phyloP scores from a whole-genome alignment of 2,888 invertebrate genomes.

The Drosophila infuscata region DNA sequence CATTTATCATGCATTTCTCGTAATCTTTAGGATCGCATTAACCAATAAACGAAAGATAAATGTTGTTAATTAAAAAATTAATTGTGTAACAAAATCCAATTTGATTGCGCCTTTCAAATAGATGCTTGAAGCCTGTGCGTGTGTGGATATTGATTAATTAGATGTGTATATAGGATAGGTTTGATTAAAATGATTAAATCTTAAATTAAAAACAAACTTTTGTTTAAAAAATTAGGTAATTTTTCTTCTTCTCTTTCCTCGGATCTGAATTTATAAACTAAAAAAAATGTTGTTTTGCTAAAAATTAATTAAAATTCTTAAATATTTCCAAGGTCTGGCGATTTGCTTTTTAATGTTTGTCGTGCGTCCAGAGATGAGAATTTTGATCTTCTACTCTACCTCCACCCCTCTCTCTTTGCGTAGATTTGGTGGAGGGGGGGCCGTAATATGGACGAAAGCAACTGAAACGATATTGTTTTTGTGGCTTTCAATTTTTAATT shows the following conservation, averaged over 20 bases:
- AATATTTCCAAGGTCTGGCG: conserved; percentile 11
- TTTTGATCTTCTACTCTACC: background rate
- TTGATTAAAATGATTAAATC: conserved; percentile 10
- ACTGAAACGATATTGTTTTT: conserved; percentile 44
- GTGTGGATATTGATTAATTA: conserved; percentile 7
- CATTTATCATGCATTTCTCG: conserved; percentile 9
- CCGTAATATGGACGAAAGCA: conserved; percentile 22
- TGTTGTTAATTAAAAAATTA: conserved; percentile 5
- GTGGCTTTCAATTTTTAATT: conserved; percentile 31
- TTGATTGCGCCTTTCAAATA: background rate
- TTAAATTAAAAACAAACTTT: conserved; percentile 10
- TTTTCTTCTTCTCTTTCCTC: background rate
- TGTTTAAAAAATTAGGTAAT: conserved; percentile 10
- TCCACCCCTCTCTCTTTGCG: background rate
- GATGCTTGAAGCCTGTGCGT: background rate
- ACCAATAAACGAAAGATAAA: conserved; percentile 6
- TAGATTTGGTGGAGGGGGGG: background rate
- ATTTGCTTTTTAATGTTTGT: background rate
- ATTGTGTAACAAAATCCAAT: background rate
- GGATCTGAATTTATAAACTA: conserved; percentile 8
- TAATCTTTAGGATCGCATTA: conserved; percentile 34
- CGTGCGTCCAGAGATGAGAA: background rate
- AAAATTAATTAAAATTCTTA: conserved; percentile 18
- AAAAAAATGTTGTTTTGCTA: conserved; percentile 7
- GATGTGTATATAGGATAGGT: conserved; percentile 8